These are phyloP conservation scores for Monopis laevigella DNA, from an alignment of 2,888 invertebrate genomes.

Conservation along the genomic window DNA sequence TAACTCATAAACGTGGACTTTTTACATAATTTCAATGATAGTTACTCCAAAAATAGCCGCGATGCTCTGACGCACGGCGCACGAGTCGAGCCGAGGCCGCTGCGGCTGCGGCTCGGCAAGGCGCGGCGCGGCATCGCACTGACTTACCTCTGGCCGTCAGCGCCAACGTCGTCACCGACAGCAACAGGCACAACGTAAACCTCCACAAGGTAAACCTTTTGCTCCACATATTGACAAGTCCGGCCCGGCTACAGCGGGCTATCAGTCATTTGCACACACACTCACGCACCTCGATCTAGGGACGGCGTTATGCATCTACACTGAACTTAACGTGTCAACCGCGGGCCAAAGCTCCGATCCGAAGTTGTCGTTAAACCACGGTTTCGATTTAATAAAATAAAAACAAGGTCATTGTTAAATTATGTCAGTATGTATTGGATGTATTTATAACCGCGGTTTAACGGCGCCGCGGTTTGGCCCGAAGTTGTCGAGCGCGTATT, in stretches of 20 bases:
- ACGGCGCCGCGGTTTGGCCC: conserved; percentile 34
- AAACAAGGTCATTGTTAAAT: conserved; percentile 10
- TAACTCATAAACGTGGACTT: conserved; percentile 62
- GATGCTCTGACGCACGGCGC: conserved; percentile 25
- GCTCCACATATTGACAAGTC: conserved; percentile 62
- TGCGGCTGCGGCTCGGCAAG: conserved; percentile 20
- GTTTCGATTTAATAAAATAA: conserved; percentile 16
- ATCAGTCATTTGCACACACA: conserved; percentile 64
- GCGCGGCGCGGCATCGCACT: conserved; percentile 13
- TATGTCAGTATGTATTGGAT: conserved; percentile 19
- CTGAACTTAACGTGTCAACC: conserved; percentile 31
- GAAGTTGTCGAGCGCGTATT: conserved; percentile 38
- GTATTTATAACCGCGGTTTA: conserved; percentile 49
- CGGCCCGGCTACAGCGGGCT: conserved; percentile 51
- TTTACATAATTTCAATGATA: conserved; percentile 69
- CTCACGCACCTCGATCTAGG: conserved; percentile 61
- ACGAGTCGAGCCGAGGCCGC: conserved; percentile 12
- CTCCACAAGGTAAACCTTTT: conserved; percentile 60
- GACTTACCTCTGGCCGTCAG: conserved; percentile 55
- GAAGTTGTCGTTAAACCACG: conserved; percentile 39
- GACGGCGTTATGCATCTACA: conserved; percentile 47
- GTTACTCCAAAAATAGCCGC: conserved; percentile 61
- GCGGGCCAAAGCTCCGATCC: conserved; percentile 34
- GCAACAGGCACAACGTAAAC: conserved; percentile 58
- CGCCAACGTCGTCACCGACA: conserved; percentile 49